Conservation (phyloP, 2,113 vertebrate genomes). For the Sardina pilchardus region DNA sequence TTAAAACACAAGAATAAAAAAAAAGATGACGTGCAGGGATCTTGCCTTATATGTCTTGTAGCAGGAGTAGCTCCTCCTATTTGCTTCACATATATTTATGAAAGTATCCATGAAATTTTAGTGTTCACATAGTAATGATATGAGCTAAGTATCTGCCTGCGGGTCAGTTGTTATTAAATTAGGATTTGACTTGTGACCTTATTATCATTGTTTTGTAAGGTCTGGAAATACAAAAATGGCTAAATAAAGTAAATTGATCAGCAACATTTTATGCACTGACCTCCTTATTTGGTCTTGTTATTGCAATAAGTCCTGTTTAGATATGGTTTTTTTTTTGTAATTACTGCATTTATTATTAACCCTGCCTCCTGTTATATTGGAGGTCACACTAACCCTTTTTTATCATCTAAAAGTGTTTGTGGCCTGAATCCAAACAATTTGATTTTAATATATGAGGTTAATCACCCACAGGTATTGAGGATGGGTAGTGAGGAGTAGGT, state of each 20-base stretch:
- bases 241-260: constrained; percentile 50
- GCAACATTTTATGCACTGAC: neutral
- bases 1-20: constrained; percentile 64
- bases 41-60: constrained; percentile 83
- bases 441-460: neutral
- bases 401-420: neutral
- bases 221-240: constrained; percentile 55
- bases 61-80: constrained; percentile 75
- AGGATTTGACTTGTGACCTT: constrained; percentile 74
- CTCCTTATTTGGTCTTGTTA: neutral
- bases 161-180: constrained; percentile 83
- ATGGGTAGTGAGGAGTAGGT: neutral
- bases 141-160: constrained; percentile 79
- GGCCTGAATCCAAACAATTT: neutral
- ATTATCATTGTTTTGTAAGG: constrained; percentile 72
- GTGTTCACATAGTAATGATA: constrained; percentile 80
- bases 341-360: neutral
- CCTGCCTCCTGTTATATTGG: neutral
- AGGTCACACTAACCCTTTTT: neutral
- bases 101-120: constrained; percentile 76
- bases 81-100: constrained; percentile 78
- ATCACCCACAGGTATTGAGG: neutral
- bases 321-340: neutral
- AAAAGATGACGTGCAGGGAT: constrained; percentile 74
- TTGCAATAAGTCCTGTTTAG: neutral